These are phyloP conservation scores for Styela clava DNA, from an alignment of 23 tunicate species.

Conservation along the genomic window DNA sequence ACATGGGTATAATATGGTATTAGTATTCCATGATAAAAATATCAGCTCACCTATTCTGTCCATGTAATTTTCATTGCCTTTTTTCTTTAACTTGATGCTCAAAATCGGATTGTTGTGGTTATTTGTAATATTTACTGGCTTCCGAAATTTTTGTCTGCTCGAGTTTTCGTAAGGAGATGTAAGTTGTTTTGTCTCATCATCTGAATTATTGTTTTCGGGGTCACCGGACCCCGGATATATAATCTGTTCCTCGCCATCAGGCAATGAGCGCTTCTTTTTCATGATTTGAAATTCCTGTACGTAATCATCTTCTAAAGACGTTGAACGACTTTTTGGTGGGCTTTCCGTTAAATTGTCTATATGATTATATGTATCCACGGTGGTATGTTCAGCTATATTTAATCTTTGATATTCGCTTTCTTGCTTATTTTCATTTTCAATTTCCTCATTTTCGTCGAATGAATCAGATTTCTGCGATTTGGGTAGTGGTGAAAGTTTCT, in stretches of 20 bases:
- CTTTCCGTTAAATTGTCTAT: neutral
- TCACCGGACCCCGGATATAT: neutral
- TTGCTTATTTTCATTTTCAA: neutral
- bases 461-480: neutral
- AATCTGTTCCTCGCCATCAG: neutral
- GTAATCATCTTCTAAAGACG: constrained; percentile 1
- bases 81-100: neutral
- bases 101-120: neutral
- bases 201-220: neutral
- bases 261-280: neutral
- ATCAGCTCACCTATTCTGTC: too few relatives aligned
- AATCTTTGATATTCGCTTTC: neutral
- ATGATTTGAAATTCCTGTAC: constrained; percentile 1
- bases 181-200: neutral
- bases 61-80: neutral
- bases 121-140: neutral
- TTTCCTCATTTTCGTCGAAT: neutral
- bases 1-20: too few relatives aligned
- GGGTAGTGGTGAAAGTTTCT: neutral
- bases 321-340: neutral
- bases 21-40: too few relatives aligned
- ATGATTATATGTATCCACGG: neutral
- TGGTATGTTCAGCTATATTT: neutral
- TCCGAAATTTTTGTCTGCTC: neutral
- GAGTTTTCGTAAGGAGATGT: neutral